Evolutionary conservation across 2,797 vertebrate species (phyloP).

Genomic region (Oreochromis mossambicus): DNA sequence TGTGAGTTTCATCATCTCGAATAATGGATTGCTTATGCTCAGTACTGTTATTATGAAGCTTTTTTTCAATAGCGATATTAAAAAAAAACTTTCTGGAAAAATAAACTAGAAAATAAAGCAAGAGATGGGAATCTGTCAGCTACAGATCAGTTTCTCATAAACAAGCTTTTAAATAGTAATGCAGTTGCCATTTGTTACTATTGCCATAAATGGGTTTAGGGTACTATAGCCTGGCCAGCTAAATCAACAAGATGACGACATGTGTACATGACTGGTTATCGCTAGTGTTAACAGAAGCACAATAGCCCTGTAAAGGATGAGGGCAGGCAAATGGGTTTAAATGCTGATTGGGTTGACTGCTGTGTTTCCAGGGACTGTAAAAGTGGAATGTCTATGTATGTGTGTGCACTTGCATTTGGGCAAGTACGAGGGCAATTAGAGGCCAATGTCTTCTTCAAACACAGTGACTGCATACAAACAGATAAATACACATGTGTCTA

Average conservation of each 20-base stretch:
- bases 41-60: not conserved
- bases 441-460: slow-evolving; percentile 46
- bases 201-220: slow-evolving; percentile 33
- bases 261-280: slow-evolving; percentile 53
- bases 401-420: slow-evolving; percentile 6
- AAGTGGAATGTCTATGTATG: slow-evolving; percentile 32
- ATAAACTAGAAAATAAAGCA: not conserved
- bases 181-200: slow-evolving; percentile 45
- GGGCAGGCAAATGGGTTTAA: slow-evolving; percentile 48
- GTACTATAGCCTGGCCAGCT: slow-evolving; percentile 36
- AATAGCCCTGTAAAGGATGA: slow-evolving; percentile 51
- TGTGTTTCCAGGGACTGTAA: slow-evolving; percentile 50
- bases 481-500: slow-evolving; percentile 7
- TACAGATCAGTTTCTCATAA: slow-evolving; percentile 6
- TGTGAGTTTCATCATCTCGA: not conserved
- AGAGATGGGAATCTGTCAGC: not conserved
- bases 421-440: slow-evolving; percentile 31
- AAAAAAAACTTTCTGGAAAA: not conserved
- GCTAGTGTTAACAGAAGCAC: slow-evolving; percentile 39
- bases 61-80: not conserved
- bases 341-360: slow-evolving; percentile 12
- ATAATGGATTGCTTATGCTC: not conserved
- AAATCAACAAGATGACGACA: slow-evolving; percentile 45
- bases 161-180: slow-evolving; percentile 14
- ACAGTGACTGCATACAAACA: not conserved